These are phyloP conservation scores for Seira ritae DNA, from an alignment of 2,888 invertebrate species.

Conservation along the genomic window DNA sequence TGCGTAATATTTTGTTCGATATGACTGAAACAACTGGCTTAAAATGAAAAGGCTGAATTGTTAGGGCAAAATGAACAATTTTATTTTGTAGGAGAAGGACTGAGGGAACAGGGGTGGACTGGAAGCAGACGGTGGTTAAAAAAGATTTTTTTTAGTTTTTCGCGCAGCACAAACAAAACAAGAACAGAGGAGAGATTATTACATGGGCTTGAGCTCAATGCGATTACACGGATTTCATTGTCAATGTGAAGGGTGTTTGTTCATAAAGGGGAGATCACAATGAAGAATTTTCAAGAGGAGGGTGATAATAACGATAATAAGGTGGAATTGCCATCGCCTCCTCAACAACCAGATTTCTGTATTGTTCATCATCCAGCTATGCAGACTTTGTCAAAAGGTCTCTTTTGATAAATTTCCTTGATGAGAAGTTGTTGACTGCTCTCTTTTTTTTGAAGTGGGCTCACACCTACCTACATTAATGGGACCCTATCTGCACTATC, in stretches of 20 bases:
- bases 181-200: neutral
- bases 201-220: constrained; percentile 25
- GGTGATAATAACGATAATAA: constrained; percentile 13
- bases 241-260: constrained; percentile 51
- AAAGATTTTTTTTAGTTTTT: neutral
- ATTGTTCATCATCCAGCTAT: no score
- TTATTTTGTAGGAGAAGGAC: neutral
- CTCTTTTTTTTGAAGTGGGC: constrained; percentile 30
- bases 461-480: neutral
- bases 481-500: neutral
- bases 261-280: neutral
- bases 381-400: no score
- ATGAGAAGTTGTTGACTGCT: constrained; percentile 52
- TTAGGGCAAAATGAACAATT: neutral
- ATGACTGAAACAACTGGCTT: neutral
- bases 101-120: neutral
- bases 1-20: neutral
- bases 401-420: neutral
- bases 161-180: neutral
- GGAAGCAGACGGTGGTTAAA: neutral
- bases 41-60: neutral
- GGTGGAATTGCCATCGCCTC: constrained; percentile 1
- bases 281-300: neutral
- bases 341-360: neutral
- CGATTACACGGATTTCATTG: constrained; percentile 52